Evolutionary conservation across 2,113 vertebrate genomes (phyloP).

Genomic region (Gambusia holbrooki): DNA sequence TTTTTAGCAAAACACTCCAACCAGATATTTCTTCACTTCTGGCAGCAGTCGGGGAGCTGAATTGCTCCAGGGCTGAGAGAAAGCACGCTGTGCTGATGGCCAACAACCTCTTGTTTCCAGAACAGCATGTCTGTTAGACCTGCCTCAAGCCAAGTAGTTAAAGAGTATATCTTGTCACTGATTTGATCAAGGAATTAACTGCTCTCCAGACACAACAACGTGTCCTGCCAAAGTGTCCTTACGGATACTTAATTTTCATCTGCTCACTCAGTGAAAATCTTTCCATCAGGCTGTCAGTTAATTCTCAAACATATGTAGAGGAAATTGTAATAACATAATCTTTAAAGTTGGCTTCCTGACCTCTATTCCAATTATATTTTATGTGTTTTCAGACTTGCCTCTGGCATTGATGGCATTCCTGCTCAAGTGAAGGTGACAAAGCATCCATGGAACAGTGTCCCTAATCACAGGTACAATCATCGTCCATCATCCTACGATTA

Average conservation of each 20-base stretch:
- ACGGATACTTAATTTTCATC: conserved; percentile 14
- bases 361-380: not conserved
- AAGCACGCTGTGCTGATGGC: conserved; percentile 26
- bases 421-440: conserved; percentile 13
- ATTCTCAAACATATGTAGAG: conserved; percentile 5
- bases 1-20: not conserved
- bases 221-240: conserved; percentile 35
- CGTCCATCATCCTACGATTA: conserved; percentile 17
- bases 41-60: conserved; percentile 9
- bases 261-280: conserved; percentile 18
- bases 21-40: conserved; percentile 30
- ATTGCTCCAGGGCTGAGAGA: conserved; percentile 20
- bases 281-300: conserved; percentile 4
- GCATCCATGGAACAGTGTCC: conserved; percentile 12
- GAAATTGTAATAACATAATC: conserved; percentile 34
- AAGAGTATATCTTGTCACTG: conserved; percentile 15
- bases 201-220: conserved; percentile 26
- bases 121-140: conserved; percentile 25
- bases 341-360: conserved; percentile 15
- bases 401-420: conserved; percentile 13
- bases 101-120: conserved; percentile 30
- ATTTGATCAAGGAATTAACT: conserved; percentile 19
- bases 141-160: conserved; percentile 23
- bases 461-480: conserved; percentile 5
- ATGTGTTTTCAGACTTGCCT: conserved; percentile 38